Percentiles rank a stretch among this genome's conserved stretches.
phyloP scores from a whole-genome alignment of 2,888 invertebrate genomes.

The Anticlea derivata region DNA sequence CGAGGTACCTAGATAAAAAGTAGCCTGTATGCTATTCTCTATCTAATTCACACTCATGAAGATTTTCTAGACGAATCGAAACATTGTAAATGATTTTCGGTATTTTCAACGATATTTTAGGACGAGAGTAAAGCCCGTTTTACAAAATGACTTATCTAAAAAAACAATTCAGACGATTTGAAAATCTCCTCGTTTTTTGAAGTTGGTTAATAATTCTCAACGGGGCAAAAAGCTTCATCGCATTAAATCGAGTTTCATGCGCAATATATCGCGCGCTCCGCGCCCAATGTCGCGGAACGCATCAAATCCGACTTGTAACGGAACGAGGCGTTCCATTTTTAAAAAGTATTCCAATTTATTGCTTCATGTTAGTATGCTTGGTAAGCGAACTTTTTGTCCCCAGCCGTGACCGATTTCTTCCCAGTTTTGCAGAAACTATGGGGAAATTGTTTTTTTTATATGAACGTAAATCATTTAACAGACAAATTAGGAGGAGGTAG shows the following conservation, averaged over 20 bases:
- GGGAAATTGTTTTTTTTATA: conserved; percentile 10
- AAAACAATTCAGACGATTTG: too few species aligned
- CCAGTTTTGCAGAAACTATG: conserved; percentile 17
- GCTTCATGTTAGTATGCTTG: conserved; percentile 54
- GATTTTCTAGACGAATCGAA: too few species aligned
- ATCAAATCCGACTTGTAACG: conserved; percentile 57
- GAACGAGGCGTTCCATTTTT: conserved; percentile 59
- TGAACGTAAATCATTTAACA: conserved; percentile 10
- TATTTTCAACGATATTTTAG: too few species aligned
- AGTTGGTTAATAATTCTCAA: too few species aligned
- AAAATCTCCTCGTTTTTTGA: too few species aligned
- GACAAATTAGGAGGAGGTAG: not conserved
- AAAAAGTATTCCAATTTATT: conserved; percentile 72
- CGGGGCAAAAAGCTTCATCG: conserved; percentile 35
- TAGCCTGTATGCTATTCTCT: too few species aligned
- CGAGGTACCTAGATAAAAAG: too few species aligned
- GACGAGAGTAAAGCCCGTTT: too few species aligned
- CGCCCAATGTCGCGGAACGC: conserved; percentile 75
- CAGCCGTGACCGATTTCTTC: conserved; percentile 51
- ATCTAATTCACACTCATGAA: too few species aligned
- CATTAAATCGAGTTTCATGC: conserved; percentile 70
- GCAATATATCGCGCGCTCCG: conserved; percentile 66
- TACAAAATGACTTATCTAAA: too few species aligned
- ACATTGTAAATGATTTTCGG: too few species aligned
- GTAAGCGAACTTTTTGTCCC: conserved; percentile 58